These are phyloP conservation scores for Drosophila falleni DNA, from an alignment of 2,888 invertebrate species.

Conservation along the genomic window DNA sequence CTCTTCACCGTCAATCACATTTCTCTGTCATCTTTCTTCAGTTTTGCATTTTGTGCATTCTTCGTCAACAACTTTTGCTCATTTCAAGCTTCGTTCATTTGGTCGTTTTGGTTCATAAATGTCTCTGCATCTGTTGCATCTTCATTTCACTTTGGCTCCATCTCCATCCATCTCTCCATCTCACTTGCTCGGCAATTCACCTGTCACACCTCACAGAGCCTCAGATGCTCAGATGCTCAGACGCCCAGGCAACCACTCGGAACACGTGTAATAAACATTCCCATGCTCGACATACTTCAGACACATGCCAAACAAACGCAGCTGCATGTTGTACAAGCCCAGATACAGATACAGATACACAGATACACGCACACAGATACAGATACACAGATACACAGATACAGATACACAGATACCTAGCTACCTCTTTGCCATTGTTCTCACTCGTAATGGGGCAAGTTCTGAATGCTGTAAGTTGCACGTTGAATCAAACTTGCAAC, in stretches of 20 bases:
- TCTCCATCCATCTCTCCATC: too few species aligned
- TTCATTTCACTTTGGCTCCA: conserved; percentile 20
- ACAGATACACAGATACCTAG: background rate
- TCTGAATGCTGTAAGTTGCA: conserved; percentile 1
- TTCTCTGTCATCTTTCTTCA: background rate
- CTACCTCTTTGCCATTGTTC: conserved; percentile 9
- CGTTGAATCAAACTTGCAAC: conserved; percentile 17
- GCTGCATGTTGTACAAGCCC: conserved; percentile 39
- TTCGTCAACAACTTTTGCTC: background rate
- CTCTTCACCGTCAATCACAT: background rate
- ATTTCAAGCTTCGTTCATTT: conserved; percentile 7
- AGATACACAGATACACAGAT: background rate
- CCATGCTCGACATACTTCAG: conserved; percentile 62
- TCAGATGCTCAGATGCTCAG: background rate
- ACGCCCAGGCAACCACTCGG: conserved; percentile 26
- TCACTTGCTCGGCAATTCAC: conserved; percentile 9
- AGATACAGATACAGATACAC: conserved; percentile 4
- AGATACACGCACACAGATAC: too few species aligned
- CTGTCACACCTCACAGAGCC: conserved; percentile 23
- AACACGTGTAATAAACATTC: conserved; percentile 61
- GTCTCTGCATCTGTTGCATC: conserved; percentile 41
- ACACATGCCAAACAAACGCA: conserved; percentile 55
- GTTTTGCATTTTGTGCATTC: background rate
- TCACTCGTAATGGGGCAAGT: conserved; percentile 14
- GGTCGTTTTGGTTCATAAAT: conserved; percentile 26